Evolutionary conservation across 2,888 invertebrate genomes (phyloP), one percentile per base, ranked within the genome.

Genomic region (Stenodera caucasica): DNA sequence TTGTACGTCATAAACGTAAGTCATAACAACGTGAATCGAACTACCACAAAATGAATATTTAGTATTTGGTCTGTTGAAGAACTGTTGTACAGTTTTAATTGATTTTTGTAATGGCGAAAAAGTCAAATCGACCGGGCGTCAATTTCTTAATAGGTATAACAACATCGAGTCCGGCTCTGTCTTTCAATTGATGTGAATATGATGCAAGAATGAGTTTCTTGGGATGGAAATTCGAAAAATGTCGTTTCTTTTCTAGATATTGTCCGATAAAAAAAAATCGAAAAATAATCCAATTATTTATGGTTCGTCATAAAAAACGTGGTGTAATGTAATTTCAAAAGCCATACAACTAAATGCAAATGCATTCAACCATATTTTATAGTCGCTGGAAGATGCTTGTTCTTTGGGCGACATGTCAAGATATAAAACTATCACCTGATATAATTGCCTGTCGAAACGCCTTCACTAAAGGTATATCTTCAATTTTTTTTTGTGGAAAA

Each of bases 361-460:
- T 73, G 69, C 58, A 68, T 61, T 67, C 60, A 65, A 61, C 67
- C 62, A 64, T 68, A 69, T 71, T 72, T 73, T 73, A 73, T 70
- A 69, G 64, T 55, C 66, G 15, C 67, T 11, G 1, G 21, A 21
- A 62, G 67, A 60, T 65, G 64, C 67, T 72, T 70, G 70, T 72
- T 67, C 65, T 66, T 67, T 60, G 57, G 61, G 66, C 65, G 63
- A 64, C 58, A 68, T 68, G 77, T 76, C 76, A 75, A 71, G 72
- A 69, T 73, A 77, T 77, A 76, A 77, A 77, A 77, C 74, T 76
- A 77, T 77, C 77, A 77, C 77, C 75, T 75, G 72, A 76, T 73
- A 73, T 76, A 76, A 77, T 71, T 73, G 75, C 75, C 75, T 76
- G 76, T 75, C 74, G 70, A 74, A 69, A n/a, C n/a, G n/a, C n/a